A percentile compares a stretch with the other conserved stretches of the same genome.
Evolutionary conservation across 2,113 vertebrate genomes (phyloP).

Genomic region (Austrofundulus limnaeus): DNA sequence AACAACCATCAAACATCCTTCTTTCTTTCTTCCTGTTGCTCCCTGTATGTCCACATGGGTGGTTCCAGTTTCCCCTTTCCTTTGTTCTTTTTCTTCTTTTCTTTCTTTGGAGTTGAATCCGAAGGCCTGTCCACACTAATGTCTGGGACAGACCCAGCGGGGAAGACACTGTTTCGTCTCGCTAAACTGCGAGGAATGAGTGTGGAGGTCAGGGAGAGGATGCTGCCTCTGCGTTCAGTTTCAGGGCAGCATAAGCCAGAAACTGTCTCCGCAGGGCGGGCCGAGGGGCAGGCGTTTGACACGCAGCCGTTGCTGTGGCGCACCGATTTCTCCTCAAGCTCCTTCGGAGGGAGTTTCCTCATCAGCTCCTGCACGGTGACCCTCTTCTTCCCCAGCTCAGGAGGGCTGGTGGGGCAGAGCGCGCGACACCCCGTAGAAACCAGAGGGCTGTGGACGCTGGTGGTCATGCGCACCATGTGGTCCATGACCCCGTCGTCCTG

Average conservation of each 20-base stretch:
- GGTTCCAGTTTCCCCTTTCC: conserved; percentile 72
- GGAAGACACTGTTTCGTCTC: conserved; percentile 70
- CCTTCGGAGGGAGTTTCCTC: conserved; percentile 56
- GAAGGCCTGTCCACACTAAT: conserved; percentile 78
- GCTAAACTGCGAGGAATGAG: conserved; percentile 72
- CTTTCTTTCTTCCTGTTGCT: conserved; percentile 78
- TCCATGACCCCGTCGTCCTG: conserved; percentile 84
- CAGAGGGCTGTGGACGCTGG: conserved; percentile 84
- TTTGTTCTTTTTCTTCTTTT: conserved; percentile 57
- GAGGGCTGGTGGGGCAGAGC: conserved; percentile 82
- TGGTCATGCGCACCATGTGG: conserved; percentile 89
- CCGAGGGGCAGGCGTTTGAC: conserved; percentile 40
- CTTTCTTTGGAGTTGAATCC: conserved; percentile 2
- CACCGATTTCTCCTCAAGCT: conserved; percentile 9
- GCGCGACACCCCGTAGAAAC: conserved; percentile 84
- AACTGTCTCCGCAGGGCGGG: conserved; percentile 56
- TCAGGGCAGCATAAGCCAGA: conserved; percentile 46
- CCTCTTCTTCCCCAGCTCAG: conserved; percentile 79
- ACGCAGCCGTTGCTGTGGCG: conserved; percentile 51
- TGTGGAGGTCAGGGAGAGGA: conserved; percentile 51
- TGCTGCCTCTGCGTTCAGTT: conserved; percentile 51
- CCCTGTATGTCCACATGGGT: conserved; percentile 85
- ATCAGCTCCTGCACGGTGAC: conserved; percentile 84
- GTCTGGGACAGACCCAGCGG: conserved; percentile 75
- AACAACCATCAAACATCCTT: conserved; percentile 7